Conservation (phyloP, 1,140 invertebrate genomes). For the Araneus ventricosus region DNA sequence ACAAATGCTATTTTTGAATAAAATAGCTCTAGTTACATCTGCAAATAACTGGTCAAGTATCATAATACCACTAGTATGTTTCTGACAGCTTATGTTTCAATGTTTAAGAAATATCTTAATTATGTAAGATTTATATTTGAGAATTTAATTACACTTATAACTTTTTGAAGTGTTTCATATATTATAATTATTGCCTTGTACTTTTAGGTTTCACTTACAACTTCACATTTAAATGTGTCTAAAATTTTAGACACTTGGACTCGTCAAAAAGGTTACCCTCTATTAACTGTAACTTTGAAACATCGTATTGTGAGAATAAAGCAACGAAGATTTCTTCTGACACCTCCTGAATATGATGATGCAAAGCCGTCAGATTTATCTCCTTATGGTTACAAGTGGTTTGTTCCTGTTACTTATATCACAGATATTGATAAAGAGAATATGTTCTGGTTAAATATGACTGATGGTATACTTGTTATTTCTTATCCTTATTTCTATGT, state of each 20-base stretch:
- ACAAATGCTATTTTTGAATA: no score
- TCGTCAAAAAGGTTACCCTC: constrained; percentile 93
- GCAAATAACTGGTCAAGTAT: no score
- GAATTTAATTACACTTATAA: neutral
- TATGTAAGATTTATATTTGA: no score
- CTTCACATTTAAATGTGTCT: constrained; percentile 65
- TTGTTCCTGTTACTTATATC: constrained; percentile 88
- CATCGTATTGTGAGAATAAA: constrained; percentile 83
- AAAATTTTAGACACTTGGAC: constrained; percentile 95
- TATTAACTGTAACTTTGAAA: constrained; percentile 84
- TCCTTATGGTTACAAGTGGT: constrained; percentile 84
- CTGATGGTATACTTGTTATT: constrained; percentile 82
- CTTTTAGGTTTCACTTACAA: constrained; percentile 75
- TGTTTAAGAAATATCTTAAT: no score
- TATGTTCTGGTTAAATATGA: constrained; percentile 86
- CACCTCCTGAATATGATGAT: constrained; percentile 77
- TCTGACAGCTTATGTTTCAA: no score
- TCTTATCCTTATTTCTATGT: neutral
- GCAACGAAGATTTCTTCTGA: constrained; percentile 82
- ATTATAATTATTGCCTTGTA: neutral
- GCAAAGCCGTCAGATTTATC: constrained; percentile 75
- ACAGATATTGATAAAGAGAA: constrained; percentile 82
- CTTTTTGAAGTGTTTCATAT: neutral
- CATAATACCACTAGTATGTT: no score
- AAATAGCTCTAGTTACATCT: no score